phyloP scores from a whole-genome alignment of 2,797 vertebrate species.

The Acrossocheilus fasciatus region DNA sequence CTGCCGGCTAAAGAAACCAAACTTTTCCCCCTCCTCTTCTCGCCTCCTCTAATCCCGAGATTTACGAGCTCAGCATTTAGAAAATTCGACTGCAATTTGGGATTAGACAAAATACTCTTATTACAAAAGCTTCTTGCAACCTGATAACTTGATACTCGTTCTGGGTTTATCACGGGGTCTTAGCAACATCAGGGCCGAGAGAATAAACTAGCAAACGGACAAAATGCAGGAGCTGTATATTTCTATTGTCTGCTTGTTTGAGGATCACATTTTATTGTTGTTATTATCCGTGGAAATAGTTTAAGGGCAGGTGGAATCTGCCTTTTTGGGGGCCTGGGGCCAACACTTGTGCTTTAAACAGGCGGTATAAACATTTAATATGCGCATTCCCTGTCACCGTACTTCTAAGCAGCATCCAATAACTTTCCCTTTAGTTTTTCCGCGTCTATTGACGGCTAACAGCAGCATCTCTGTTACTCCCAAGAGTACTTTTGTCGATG shows the following conservation, averaged over 20 bases:
- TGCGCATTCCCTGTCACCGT: conserved; percentile 48
- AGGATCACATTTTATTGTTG: conserved; percentile 72
- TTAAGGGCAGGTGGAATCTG: conserved; percentile 37
- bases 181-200: conserved; percentile 67
- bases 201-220: conserved; percentile 69
- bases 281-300: conserved; percentile 63
- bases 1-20: conserved; percentile 79
- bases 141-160: conserved; percentile 86
- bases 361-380: conserved; percentile 58
- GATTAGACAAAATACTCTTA: conserved; percentile 93
- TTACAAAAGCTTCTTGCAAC: conserved; percentile 83
- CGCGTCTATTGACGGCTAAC: conserved; percentile 61
- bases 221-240: conserved; percentile 68
- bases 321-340: conserved; percentile 43
- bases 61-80: conserved; percentile 90
- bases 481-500: conserved; percentile 79
- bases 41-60: conserved; percentile 85
- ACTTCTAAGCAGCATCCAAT: conserved; percentile 61
- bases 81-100: conserved; percentile 90
- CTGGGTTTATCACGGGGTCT: conserved; percentile 76
- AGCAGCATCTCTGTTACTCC: conserved; percentile 78
- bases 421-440: conserved; percentile 57
- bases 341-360: conserved; percentile 59
- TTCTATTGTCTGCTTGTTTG: conserved; percentile 68
- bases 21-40: conserved; percentile 82